Conservation (phyloP, 2,797 vertebrate genomes). For the Molossus alvarezi region DNA sequence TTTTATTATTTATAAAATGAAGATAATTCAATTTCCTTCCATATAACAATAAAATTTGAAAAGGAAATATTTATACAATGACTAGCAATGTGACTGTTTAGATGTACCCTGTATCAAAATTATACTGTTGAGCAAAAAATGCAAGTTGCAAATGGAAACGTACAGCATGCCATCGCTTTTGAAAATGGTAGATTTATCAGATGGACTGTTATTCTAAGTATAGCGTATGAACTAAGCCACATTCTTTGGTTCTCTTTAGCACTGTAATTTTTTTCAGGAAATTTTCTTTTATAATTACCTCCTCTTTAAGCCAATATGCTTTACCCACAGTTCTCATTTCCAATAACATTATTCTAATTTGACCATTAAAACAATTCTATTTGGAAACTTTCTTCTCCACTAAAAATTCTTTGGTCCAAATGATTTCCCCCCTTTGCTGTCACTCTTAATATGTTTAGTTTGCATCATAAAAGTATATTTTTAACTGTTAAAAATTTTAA, state of each 20-base stretch:
- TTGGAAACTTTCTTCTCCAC: background rate
- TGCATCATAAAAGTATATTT: slow-evolving; percentile 52
- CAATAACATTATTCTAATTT: slow-evolving; percentile 66
- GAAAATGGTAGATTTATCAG: slow-evolving; percentile 30
- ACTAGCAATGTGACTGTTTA: slow-evolving; percentile 23
- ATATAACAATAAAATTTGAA: background rate
- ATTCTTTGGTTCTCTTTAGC: background rate
- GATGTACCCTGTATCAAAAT: background rate
- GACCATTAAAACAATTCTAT: slow-evolving; percentile 45
- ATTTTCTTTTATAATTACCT: slow-evolving; percentile 58
- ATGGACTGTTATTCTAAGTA: slow-evolving; percentile 21
- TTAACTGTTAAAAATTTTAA: slow-evolving; percentile 48
- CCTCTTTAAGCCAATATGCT: slow-evolving; percentile 25
- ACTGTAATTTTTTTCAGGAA: background rate
- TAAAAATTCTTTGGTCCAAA: background rate
- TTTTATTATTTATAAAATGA: slow-evolving; percentile 14
- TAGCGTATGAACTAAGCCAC: background rate
- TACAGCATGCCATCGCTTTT: background rate
- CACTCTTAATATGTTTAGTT: slow-evolving; percentile 30
- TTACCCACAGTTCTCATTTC: slow-evolving; percentile 34
- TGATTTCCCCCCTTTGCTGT: background rate
- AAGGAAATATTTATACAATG: slow-evolving; percentile 47
- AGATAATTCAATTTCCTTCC: slow-evolving; percentile 26
- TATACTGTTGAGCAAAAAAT: slow-evolving; percentile 35
- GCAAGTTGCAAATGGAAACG: background rate